Base-by-base conservation (phyloP, 2,797 vertebrate species). In the Cirrhinus molitorella region DNA sequence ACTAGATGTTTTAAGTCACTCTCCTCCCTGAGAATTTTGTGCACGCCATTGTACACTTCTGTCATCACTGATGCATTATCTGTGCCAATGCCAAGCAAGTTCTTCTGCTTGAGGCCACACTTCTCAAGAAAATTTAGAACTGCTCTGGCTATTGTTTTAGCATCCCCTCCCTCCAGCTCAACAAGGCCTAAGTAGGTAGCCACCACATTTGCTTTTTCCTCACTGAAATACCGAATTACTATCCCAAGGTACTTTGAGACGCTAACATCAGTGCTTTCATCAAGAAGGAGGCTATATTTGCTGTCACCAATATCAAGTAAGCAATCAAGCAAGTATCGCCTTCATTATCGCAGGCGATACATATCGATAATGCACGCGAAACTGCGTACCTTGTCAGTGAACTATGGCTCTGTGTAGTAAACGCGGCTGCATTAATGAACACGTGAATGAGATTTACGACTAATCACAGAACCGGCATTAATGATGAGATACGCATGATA, bases 121-220 rank as follows among this genome's bases (percentile, higher is more conserved):
- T 81, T 81, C 28, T 23, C 53, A 14, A 71, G 66, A 40, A 71
- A 81, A 23, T 8, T 63, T 34, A 67, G 31, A 67, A 67, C 49
- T 13, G 21, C 65, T 28, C 13, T 25, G 19, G 47, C 7, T 45
- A 81, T 81, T 34, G 68, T 6, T 73, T 37, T 72, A 40, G 21
- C 67, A 81, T 81, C 67, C 19, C 49, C 51, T 47, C 25, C 28
- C 66, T 61, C 23, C 55, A 61, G 31, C 55, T 81, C 68, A 73
- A 72, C 28, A n/a, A 68, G 79, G 11, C 25, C 63, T 31, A 34
- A 16, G 43, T 23, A 61, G 11, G 77, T 79, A 25, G 47, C 5
- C 28, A 70, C 37, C 21, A 53, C 45, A 51, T 31, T 53, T 49
- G 37, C 45, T 25, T n/a, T 80, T 23, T 13, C 9, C 28, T 49